Percentiles rank a stretch among this genome's conserved stretches.
phyloP scores from a whole-genome alignment of 2,888 invertebrate genomes.

The Spicauda simplicius region DNA sequence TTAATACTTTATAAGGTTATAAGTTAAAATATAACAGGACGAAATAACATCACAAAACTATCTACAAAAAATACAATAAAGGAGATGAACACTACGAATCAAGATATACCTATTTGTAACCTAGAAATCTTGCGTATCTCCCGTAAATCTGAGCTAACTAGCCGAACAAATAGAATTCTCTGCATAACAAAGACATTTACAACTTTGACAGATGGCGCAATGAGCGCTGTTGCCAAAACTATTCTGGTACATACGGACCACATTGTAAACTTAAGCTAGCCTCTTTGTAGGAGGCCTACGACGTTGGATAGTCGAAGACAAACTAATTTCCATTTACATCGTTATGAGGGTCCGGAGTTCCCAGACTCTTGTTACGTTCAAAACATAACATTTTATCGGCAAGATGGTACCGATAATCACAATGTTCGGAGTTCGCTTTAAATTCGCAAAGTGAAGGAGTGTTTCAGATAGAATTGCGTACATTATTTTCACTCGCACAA shows the following conservation, averaged over 20 bases:
- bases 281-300: conserved; percentile 2
- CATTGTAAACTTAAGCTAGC: background rate
- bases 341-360: background rate
- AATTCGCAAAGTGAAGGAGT: conserved; percentile 7
- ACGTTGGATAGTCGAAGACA: background rate
- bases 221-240: conserved; percentile 24
- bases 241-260: conserved; percentile 12
- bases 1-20: too few species aligned
- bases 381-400: conserved; percentile 7
- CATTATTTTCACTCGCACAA: conserved; percentile 19
- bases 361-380: conserved; percentile 3
- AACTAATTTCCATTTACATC: conserved; percentile 25
- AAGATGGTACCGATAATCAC: background rate
- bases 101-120: background rate
- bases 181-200: conserved; percentile 20
- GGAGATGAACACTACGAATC: background rate
- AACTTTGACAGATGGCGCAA: conserved; percentile 20
- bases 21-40: too few species aligned
- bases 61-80: too few species aligned
- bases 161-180: conserved; percentile 1
- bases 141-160: conserved; percentile 1
- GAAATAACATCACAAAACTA: too few species aligned
- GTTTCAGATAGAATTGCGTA: conserved; percentile 13
- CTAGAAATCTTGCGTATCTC: background rate
- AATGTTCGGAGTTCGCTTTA: conserved; percentile 1